Evolutionary conservation across 2,797 vertebrate species (phyloP).

Genomic region (Myotis pilosus): DNA sequence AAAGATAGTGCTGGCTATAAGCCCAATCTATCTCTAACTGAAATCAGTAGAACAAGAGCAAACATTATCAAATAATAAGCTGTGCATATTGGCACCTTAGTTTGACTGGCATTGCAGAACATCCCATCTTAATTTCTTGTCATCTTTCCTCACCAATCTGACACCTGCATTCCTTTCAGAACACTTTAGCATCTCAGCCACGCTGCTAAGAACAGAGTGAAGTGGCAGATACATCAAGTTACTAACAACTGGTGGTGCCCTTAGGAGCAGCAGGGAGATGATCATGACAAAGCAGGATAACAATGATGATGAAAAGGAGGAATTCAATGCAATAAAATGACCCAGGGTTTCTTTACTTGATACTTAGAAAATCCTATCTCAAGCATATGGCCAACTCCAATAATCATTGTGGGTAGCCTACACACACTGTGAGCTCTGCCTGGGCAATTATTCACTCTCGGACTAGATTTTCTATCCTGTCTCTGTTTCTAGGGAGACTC

Average conservation of each 20-base stretch:
- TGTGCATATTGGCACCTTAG: constrained; percentile 60
- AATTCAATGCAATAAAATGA: background rate
- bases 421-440: background rate
- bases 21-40: constrained; percentile 63
- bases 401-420: background rate
- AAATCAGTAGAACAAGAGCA: constrained; percentile 67
- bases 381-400: background rate
- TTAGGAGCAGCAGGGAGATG: constrained; percentile 37
- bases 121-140: constrained; percentile 74
- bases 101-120: constrained; percentile 66
- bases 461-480: background rate
- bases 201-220: background rate
- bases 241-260: background rate
- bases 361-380: constrained; percentile 23
- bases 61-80: constrained; percentile 76
- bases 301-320: background rate
- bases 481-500: constrained; percentile 34
- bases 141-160: constrained; percentile 69
- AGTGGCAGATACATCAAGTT: constrained; percentile 20
- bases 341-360: background rate
- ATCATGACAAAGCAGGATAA: background rate
- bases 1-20: constrained; percentile 41
- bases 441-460: background rate
- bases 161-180: constrained; percentile 51
- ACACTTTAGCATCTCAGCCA: constrained; percentile 13